Evolutionary conservation across 1,140 invertebrate genomes (phyloP), one percentile per base, ranked within the genome.

Genomic region (Zaprionus vittiger): DNA sequence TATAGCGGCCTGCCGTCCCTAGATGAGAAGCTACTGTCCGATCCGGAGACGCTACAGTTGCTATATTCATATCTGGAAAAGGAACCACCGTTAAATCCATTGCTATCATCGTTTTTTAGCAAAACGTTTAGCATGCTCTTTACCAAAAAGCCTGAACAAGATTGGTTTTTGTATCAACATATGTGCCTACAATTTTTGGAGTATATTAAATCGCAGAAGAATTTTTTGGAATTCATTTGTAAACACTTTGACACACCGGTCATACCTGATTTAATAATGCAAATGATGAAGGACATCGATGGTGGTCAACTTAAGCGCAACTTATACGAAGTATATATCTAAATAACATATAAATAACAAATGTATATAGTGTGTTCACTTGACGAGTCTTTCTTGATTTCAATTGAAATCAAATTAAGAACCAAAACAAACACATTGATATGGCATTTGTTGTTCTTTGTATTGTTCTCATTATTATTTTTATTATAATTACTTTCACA

Each of bases 71-170:
- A 99, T 94, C 94, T 99, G 78, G 96, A 98, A 92, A 95, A 95
- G 63, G 96, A 98, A 71, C 95, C 97, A 91, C 96, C 97, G 38
- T 94, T 99, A 54, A 99, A 99, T 94, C 98, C 98, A 70, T 94
- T 99, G 62, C 94, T 99, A 83, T 98, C 98, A 38, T 98, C 97
- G 77, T 99, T 98, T 95, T 98, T 99, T 94, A 98, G 97, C 93
- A 98, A 98, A 95, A 97, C 97, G 62, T 95, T 99, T 93, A 96
- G 97, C 83, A 96, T 97, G 93, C 94, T 99, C 80, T 95, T 98
- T 73, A 95, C 96, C 69, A 95, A 96, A 91, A 97, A 97, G 81
- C 91, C 93, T 71, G 94, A 94, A 91, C 94, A 94, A 96, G 96
- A 98, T 94, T 98, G 97, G 96, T 97, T 97, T 93, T 96, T 96